phyloP scores from a whole-genome alignment of 2,113 vertebrate species.

The Prochilodus magdalenae region DNA sequence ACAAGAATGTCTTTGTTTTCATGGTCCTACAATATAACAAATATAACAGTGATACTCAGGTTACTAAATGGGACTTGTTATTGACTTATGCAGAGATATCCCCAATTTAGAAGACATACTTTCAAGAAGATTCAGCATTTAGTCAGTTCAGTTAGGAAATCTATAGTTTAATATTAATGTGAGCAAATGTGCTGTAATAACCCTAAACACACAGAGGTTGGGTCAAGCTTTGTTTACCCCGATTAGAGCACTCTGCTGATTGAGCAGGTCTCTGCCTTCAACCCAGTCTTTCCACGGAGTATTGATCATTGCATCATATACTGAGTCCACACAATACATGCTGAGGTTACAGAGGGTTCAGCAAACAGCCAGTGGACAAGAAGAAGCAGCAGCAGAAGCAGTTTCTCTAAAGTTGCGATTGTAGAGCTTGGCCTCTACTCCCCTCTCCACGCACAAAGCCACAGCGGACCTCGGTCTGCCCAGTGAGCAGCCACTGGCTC shows the following conservation, averaged over 20 bases:
- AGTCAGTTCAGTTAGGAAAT: neutral
- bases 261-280: conserved; percentile 66
- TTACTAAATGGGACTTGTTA: no score
- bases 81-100: neutral
- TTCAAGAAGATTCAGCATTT: neutral
- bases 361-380: conserved; percentile 74
- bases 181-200: conserved; percentile 5
- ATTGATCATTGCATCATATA: conserved; percentile 74
- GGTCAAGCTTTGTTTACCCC: conserved; percentile 47
- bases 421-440: conserved; percentile 44
- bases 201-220: neutral
- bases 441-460: conserved; percentile 21
- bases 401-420: conserved; percentile 69
- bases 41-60: no score
- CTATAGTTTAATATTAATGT: neutral
- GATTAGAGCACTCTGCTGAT: conserved; percentile 49
- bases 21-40: no score
- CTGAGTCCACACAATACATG: conserved; percentile 56
- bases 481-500: conserved; percentile 49
- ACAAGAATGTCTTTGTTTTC: no score
- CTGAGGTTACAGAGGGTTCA: conserved; percentile 72
- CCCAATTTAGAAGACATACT: neutral
- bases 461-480: conserved; percentile 40
- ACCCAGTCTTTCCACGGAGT: conserved; percentile 60
- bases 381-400: conserved; percentile 57